A percentile compares a stretch with the other conserved stretches of the same genome.
Conservation (phyloP, 2,888 invertebrate genomes). For the Mimas tiliae region DNA sequence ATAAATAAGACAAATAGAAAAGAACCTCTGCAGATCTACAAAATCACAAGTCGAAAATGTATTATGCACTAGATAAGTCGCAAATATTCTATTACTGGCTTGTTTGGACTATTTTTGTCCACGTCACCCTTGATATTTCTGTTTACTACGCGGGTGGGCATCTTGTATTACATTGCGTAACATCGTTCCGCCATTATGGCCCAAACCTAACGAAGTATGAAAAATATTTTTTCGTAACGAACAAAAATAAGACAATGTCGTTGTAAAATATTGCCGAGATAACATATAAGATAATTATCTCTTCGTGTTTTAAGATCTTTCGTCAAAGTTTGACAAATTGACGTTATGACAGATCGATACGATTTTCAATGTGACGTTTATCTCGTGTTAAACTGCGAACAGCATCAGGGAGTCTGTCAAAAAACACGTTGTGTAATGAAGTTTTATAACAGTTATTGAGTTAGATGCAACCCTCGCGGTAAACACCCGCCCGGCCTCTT, state of each 20-base stretch:
- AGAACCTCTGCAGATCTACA: no score
- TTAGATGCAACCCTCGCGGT: constrained; percentile 47
- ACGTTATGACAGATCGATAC: constrained; percentile 32
- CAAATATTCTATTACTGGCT: constrained; percentile 1
- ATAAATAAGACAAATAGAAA: no score
- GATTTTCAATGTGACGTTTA: constrained; percentile 39
- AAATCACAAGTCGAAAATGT: neutral
- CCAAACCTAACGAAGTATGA: neutral
- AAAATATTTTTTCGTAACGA: neutral
- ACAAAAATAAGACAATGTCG: no score
- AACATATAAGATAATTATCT: neutral
- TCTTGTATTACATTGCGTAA: neutral
- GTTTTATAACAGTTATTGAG: constrained; percentile 64
- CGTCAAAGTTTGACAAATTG: constrained; percentile 20
- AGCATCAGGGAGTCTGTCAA: constrained; percentile 48
- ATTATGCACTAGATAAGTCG: neutral
- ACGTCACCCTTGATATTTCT: constrained; percentile 5
- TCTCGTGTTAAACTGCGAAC: constrained; percentile 29
- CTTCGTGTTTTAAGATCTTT: neutral
- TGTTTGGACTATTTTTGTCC: neutral
- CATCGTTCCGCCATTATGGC: neutral
- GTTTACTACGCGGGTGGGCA: constrained; percentile 2
- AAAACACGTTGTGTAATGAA: constrained; percentile 70
- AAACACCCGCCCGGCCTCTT: neutral
- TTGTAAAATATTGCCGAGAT: neutral